These are phyloP conservation scores for Ooceraea biroi DNA, from an alignment of 1,140 invertebrate species.

Conservation along the genomic window DNA sequence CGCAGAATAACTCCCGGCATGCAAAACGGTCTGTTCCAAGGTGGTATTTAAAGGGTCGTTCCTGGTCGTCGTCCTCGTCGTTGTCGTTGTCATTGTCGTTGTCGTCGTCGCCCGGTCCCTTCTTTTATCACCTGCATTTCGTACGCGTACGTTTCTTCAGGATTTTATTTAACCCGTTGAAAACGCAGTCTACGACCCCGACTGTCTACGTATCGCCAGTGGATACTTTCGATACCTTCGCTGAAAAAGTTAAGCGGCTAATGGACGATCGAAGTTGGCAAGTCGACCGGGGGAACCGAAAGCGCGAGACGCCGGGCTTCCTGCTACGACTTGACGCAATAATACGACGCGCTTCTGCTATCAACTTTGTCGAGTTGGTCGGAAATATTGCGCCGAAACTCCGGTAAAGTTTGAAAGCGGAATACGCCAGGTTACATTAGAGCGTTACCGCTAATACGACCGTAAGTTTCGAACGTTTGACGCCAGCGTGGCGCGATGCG, in stretches of 20 bases:
- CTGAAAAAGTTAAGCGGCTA: conserved; percentile 28
- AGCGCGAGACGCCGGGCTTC: background rate
- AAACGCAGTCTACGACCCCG: background rate
- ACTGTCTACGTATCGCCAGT: background rate
- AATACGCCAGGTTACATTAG: conserved; percentile 73
- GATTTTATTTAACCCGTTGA: background rate
- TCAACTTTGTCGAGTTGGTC: conserved; percentile 62
- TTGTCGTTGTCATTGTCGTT: too few species aligned
- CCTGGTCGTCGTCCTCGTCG: background rate
- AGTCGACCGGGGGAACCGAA: background rate
- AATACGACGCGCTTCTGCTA: conserved; percentile 45
- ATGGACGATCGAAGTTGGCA: conserved; percentile 21
- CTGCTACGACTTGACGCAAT: conserved; percentile 17
- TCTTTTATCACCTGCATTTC: background rate
- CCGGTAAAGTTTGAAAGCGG: conserved; percentile 64
- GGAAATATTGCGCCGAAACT: conserved; percentile 73
- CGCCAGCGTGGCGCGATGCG: conserved; percentile 19
- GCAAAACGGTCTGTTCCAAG: conserved; percentile 63
- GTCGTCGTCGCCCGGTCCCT: too few species aligned
- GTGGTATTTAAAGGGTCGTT: conserved; percentile 63
- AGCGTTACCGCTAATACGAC: conserved; percentile 67
- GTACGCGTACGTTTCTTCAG: background rate
- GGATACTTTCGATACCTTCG: too few species aligned
- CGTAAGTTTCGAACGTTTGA: conserved; percentile 73
- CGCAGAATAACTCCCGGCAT: conserved; percentile 68